Percentiles rank a stretch among this genome's conserved stretches.
phyloP scores from a whole-genome alignment of 2,113 vertebrate species.

The Saccopteryx bilineata region DNA sequence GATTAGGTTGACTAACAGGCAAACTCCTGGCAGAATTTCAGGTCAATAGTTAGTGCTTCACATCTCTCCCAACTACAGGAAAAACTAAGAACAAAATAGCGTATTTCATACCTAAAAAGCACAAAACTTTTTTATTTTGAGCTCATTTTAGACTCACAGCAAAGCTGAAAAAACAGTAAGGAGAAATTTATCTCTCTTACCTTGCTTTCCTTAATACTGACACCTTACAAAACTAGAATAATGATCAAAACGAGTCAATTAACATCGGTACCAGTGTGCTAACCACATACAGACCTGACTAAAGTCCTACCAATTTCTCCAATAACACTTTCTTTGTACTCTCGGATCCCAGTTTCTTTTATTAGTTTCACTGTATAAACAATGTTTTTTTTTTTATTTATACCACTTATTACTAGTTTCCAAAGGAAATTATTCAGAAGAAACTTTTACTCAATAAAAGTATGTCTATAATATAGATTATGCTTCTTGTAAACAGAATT shows the following conservation, averaged over 20 bases:
- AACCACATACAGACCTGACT: not conserved
- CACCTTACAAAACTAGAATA: not conserved
- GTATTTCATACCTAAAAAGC: not conserved
- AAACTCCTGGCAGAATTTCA: not conserved
- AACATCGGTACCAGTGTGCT: not conserved
- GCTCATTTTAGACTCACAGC: not conserved
- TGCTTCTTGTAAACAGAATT: not conserved
- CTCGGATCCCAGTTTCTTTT: not conserved
- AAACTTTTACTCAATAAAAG: not conserved
- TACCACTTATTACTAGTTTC: not conserved
- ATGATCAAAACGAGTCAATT: not conserved
- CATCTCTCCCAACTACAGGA: not conserved
- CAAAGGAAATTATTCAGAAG: constrained; percentile 36
- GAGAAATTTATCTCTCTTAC: not conserved
- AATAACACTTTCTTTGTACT: not conserved
- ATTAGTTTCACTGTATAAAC: not conserved
- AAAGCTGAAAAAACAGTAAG: not conserved
- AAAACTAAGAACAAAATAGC: not conserved
- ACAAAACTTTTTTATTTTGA: not conserved
- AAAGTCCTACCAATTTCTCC: not conserved
- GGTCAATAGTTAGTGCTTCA: not conserved
- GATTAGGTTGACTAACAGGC: not conserved
- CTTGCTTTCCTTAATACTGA: not conserved
- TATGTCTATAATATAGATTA: not conserved
- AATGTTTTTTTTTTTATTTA: constrained; percentile 26